Conservation (phyloP, 64 coral and sea anemone species). For the Astreopora myriophthalma region DNA sequence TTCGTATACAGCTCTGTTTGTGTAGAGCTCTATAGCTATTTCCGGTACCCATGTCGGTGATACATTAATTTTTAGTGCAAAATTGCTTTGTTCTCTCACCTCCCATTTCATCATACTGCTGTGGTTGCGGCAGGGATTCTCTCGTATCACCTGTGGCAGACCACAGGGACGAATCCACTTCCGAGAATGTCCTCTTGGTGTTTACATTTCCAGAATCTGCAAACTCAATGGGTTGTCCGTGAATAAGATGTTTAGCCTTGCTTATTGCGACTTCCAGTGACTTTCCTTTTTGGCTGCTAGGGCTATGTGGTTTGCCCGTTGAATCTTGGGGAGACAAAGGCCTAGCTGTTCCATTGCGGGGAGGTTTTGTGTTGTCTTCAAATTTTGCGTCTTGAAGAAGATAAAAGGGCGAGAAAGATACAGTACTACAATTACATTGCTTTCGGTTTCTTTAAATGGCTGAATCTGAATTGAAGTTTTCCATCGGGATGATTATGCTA, state of each 20-base stretch:
- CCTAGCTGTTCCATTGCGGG: neutral
- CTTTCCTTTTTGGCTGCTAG: neutral
- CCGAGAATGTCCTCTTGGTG: conserved; percentile 1
- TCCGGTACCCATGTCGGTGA: too few species aligned
- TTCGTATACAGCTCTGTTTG: too few species aligned
- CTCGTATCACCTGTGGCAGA: neutral
- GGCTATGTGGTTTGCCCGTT: neutral
- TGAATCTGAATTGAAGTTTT: too few species aligned
- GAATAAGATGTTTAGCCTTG: neutral
- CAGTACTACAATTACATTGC: too few species aligned
- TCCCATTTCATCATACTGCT: conserved; percentile 47
- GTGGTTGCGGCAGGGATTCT: neutral
- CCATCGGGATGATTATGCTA: too few species aligned
- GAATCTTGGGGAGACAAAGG: neutral
- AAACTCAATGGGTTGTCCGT: neutral
- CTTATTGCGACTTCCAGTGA: neutral
- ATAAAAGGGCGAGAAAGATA: neutral
- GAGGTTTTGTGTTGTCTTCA: neutral
- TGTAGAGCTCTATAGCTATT: too few species aligned
- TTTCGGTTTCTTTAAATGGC: too few species aligned
- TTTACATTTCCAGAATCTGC: neutral
- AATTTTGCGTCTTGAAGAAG: neutral
- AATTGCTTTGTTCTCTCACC: neutral
- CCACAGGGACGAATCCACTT: neutral
- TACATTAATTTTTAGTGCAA: neutral